phyloP scores from a whole-genome alignment of 2,797 vertebrate genomes.

The Fistularia commersonii region DNA sequence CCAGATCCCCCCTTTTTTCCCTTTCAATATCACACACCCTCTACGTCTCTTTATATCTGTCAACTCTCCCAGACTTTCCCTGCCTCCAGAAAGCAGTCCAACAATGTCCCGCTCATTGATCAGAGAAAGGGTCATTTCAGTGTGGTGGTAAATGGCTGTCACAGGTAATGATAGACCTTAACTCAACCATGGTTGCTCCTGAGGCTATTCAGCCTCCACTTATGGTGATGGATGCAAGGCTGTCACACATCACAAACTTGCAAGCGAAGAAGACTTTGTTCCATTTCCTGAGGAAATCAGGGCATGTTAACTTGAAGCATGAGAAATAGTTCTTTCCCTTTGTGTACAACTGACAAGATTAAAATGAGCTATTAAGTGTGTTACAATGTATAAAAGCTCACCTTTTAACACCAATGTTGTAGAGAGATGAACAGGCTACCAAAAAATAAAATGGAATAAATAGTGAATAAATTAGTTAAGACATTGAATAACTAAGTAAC shows the following conservation, averaged over 20 bases:
- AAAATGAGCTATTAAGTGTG: too few species aligned
- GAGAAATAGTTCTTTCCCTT: conserved; percentile 8
- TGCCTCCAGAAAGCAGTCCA: conserved; percentile 44
- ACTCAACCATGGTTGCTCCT: conserved; percentile 60
- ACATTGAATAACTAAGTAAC: too few species aligned
- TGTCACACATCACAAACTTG: conserved; percentile 42
- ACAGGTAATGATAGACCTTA: conserved; percentile 62
- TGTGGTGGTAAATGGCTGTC: conserved; percentile 69
- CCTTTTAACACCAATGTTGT: too few species aligned
- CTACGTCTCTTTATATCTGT: conserved; percentile 33
- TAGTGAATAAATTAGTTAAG: too few species aligned
- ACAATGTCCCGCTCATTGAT: conserved; percentile 66
- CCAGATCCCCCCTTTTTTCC: conserved; percentile 13
- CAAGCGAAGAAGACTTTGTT: conserved; percentile 38
- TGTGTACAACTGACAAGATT: conserved; percentile 3
- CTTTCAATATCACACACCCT: not conserved
- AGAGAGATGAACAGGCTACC: too few species aligned
- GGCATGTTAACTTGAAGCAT: conserved; percentile 21
- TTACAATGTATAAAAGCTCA: too few species aligned
- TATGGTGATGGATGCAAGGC: conserved; percentile 61
- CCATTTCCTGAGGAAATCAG: conserved; percentile 16
- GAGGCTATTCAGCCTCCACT: conserved; percentile 58
- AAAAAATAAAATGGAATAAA: too few species aligned
- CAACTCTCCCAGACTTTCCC: conserved; percentile 30
- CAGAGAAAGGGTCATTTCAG: conserved; percentile 52